These are phyloP conservation scores for Cygnus olor DNA, from an alignment of 2,797 vertebrate genomes.

Conservation along the genomic window DNA sequence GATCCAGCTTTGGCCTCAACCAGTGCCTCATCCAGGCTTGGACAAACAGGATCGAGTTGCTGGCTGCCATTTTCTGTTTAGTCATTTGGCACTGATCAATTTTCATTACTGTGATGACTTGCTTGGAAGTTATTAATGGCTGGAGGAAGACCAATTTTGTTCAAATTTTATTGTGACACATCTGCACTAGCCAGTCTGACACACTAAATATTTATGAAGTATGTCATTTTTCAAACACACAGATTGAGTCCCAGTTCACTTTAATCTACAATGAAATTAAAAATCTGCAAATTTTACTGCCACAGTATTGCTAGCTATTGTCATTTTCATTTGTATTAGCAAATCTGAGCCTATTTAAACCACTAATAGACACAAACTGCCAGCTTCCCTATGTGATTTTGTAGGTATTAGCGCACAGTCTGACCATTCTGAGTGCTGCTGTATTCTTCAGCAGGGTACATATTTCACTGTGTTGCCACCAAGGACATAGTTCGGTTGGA, in stretches of 20 bases:
- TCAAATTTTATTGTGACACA: neutral
- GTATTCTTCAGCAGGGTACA: neutral
- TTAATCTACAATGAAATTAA: neutral
- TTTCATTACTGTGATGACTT: neutral
- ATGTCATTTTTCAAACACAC: neutral
- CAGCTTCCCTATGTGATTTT: neutral
- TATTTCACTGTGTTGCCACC: too few species aligned
- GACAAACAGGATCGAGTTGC: neutral
- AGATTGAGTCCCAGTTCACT: neutral
- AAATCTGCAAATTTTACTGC: neutral
- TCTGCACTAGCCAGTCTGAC: neutral
- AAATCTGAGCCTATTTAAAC: neutral
- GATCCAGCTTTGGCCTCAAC: neutral
- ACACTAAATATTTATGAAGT: conserved; percentile 24
- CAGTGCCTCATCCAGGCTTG: neutral
- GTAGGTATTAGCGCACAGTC: neutral
- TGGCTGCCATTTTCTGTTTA: neutral
- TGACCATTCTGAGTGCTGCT: neutral
- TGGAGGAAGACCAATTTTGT: conserved; percentile 23
- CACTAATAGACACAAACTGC: too few species aligned
- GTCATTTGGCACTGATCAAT: neutral
- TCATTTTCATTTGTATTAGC: neutral
- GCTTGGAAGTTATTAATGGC: neutral
- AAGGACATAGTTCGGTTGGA: neutral
- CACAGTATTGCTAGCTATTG: neutral